Evolutionary conservation across 1,140 invertebrate genomes (phyloP).

Genomic region (Tetraneura akinire): DNA sequence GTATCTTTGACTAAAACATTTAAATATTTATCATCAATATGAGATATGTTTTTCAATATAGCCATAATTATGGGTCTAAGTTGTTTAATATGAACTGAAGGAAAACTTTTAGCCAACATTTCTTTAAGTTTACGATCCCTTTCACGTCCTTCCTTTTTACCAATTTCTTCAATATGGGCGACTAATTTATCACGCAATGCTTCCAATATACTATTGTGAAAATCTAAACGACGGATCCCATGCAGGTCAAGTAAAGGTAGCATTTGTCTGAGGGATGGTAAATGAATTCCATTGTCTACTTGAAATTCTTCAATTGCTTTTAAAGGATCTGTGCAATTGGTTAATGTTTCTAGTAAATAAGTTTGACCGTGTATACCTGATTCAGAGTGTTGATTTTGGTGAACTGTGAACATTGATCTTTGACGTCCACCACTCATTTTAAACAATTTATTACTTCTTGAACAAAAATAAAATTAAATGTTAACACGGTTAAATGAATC

Average conservation of each 20-base stretch:
- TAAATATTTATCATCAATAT: constrained; percentile 92
- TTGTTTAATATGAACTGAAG: constrained; percentile 86
- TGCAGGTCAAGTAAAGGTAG: constrained; percentile 91
- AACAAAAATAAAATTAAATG: constrained; percentile 8
- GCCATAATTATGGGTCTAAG: constrained; percentile 95
- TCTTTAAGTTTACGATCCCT: constrained; percentile 88
- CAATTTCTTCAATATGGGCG: constrained; percentile 84
- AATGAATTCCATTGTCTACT: constrained; percentile 89
- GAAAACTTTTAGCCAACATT: constrained; percentile 88
- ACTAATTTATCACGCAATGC: constrained; percentile 84
- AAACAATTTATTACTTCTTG: not conserved
- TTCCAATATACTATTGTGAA: constrained; percentile 93
- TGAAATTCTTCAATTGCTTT: constrained; percentile 98
- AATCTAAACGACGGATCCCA: constrained; percentile 86
- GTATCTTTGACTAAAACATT: constrained; percentile 85
- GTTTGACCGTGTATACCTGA: constrained; percentile 88
- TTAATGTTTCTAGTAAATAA: constrained; percentile 86
- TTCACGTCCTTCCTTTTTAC: constrained; percentile 73
- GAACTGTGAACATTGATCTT: constrained; percentile 22
- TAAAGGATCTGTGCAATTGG: constrained; percentile 92
- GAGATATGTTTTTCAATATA: constrained; percentile 88
- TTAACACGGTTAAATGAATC: not conserved
- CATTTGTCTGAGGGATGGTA: constrained; percentile 91
- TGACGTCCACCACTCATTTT: constrained; percentile 48
- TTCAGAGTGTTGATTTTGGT: constrained; percentile 60